These are phyloP conservation scores for Aplochiton taeniatus DNA, from an alignment of 2,797 vertebrate species.

Conservation along the genomic window DNA sequence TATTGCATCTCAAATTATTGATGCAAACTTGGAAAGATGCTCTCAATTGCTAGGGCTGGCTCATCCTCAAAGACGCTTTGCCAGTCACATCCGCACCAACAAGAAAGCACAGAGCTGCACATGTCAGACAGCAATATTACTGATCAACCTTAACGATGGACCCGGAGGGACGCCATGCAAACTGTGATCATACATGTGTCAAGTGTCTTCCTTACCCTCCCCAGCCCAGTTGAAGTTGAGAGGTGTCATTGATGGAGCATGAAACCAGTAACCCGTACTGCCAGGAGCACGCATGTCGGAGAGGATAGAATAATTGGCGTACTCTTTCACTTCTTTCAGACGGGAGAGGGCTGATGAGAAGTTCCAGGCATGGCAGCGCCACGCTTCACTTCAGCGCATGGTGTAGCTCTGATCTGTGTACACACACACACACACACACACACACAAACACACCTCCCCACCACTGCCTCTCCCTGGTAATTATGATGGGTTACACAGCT, in stretches of 20 bases:
- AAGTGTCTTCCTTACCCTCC: constrained; percentile 1
- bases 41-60: no score
- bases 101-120: no score
- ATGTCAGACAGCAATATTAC: no score
- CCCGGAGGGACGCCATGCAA: no score
- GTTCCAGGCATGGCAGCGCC: neutral
- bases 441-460: neutral
- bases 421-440: neutral
- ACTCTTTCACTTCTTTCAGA: neutral
- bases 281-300: neutral
- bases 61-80: no score
- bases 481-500: no score
- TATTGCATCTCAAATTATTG: no score
- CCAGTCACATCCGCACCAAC: no score
- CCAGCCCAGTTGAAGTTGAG: neutral
- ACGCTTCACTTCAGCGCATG: constrained; percentile 1
- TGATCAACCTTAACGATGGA: no score
- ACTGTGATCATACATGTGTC: constrained; percentile 1
- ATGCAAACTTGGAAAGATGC: no score
- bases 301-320: neutral
- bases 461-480: no score
- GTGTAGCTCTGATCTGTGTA: neutral
- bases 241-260: neutral
- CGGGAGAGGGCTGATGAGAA: neutral
- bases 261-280: neutral